Percentiles rank a stretch among this genome's conserved stretches.
These are phyloP conservation scores for Hanleya hanleyi DNA, from an alignment of 2,888 invertebrate genomes.

Conservation along the genomic window DNA sequence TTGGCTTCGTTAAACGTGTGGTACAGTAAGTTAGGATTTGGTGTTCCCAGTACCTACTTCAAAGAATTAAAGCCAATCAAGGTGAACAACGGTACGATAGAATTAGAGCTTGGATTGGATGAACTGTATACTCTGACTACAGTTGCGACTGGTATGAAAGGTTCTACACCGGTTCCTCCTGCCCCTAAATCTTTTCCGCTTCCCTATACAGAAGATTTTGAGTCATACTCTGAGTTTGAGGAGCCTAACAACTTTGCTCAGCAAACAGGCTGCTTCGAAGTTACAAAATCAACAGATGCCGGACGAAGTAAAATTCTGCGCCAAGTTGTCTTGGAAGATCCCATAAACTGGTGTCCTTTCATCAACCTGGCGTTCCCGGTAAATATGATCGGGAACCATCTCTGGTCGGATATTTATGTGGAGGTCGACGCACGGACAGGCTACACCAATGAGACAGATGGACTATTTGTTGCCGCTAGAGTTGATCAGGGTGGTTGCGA, in stretches of 20 bases:
- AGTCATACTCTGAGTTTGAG: conserved; percentile 51
- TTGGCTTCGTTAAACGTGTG: neutral
- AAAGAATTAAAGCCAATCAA: neutral
- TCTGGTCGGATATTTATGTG: conserved; percentile 63
- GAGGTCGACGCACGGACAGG: conserved; percentile 54
- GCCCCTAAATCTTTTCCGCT: conserved; percentile 59
- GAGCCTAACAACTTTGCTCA: conserved; percentile 68
- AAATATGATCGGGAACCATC: conserved; percentile 60
- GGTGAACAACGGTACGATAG: conserved; percentile 37
- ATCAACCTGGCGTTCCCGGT: conserved; percentile 40
- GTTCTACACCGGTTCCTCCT: conserved; percentile 44
- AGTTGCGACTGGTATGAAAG: conserved; percentile 50
- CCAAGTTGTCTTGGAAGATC: conserved; percentile 62
- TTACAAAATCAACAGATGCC: conserved; percentile 33
- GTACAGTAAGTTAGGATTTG: neutral
- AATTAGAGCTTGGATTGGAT: conserved; percentile 57
- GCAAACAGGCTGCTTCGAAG: conserved; percentile 70
- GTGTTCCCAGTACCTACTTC: neutral
- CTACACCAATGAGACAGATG: conserved; percentile 57
- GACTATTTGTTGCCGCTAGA: conserved; percentile 66
- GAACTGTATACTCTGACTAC: conserved; percentile 67
- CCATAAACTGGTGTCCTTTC: conserved; percentile 65
- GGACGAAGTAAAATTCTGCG: conserved; percentile 57
- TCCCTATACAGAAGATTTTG: conserved; percentile 67
- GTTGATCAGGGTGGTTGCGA: conserved; percentile 67